Evolutionary conservation across 2,113 vertebrate species (phyloP).

Genomic region (Rallus limicola): DNA sequence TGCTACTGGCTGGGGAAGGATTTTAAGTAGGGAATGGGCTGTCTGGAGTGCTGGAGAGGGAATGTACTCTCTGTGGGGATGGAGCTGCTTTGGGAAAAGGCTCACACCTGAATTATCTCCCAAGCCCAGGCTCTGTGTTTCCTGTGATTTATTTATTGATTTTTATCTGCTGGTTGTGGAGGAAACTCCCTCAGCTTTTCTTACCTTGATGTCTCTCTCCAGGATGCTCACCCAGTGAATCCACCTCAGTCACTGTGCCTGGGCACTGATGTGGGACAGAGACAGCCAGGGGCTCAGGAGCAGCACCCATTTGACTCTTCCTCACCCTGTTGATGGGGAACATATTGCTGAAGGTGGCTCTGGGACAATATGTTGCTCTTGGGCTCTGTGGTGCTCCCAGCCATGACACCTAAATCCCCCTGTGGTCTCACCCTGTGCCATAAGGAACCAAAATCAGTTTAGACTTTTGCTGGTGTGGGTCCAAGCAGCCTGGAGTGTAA

Average conservation of each 20-base stretch:
- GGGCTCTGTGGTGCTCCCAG: not conserved
- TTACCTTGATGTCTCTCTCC: not conserved
- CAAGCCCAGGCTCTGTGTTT: not conserved
- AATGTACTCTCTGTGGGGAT: not conserved
- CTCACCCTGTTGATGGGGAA: not conserved
- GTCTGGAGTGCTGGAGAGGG: not conserved
- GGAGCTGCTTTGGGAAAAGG: not conserved
- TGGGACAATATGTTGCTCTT: not conserved
- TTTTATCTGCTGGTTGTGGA: not conserved
- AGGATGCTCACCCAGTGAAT: not conserved
- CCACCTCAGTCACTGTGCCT: not conserved
- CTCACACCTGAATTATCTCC: not conserved
- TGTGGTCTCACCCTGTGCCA: accelerated
- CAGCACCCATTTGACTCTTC: not conserved
- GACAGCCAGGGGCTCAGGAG: not conserved
- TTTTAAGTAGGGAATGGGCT: not conserved
- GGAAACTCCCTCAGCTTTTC: not conserved
- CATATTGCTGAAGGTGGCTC: not conserved
- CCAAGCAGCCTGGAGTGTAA: not conserved
- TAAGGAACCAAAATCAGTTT: not conserved
- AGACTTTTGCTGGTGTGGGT: not conserved
- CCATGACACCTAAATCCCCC: not conserved
- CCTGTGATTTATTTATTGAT: not conserved
- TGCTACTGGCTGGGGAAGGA: not conserved
- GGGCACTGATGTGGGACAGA: accelerated